These are phyloP conservation scores for Pogonocichla stellata DNA, from an alignment of 2,113 vertebrate genomes.

Conservation along the genomic window DNA sequence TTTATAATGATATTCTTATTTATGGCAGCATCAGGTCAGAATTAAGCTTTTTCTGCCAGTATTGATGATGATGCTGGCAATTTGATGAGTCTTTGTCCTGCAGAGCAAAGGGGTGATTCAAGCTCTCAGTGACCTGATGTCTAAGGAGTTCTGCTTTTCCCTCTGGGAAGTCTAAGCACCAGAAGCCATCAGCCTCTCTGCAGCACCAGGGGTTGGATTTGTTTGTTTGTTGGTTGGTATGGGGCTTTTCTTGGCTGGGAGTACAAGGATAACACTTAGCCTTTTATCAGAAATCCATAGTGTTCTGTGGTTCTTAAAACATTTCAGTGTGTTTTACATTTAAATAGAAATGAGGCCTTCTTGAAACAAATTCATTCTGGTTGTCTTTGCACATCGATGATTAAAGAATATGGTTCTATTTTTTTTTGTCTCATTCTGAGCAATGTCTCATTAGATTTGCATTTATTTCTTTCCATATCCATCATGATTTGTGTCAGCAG, in stretches of 20 bases:
- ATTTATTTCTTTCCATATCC: constrained; percentile 58
- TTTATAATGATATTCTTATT: neutral
- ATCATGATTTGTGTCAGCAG: constrained; percentile 53
- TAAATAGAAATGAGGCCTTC: constrained; percentile 25
- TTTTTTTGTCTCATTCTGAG: constrained; percentile 25
- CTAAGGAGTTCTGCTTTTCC: neutral
- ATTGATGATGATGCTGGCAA: neutral
- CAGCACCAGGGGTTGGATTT: neutral
- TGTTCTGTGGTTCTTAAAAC: neutral
- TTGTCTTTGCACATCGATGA: constrained; percentile 33
- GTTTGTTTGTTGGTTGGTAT: neutral
- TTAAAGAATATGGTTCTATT: constrained; percentile 13
- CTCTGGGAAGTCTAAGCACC: neutral
- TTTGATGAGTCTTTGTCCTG: neutral
- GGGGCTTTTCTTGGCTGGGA: neutral
- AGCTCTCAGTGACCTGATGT: neutral
- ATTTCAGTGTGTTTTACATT: constrained; percentile 25
- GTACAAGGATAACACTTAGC: neutral
- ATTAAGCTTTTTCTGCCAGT: neutral
- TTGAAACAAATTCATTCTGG: constrained; percentile 29
- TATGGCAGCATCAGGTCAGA: neutral
- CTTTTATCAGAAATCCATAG: neutral
- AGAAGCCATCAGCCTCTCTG: neutral
- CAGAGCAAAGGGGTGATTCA: neutral
- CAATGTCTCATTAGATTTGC: constrained; percentile 48